Evolutionary conservation across 2,888 invertebrate genomes (phyloP), one percentile per base, ranked within the genome.

Genomic region (Napeogenes inachia): DNA sequence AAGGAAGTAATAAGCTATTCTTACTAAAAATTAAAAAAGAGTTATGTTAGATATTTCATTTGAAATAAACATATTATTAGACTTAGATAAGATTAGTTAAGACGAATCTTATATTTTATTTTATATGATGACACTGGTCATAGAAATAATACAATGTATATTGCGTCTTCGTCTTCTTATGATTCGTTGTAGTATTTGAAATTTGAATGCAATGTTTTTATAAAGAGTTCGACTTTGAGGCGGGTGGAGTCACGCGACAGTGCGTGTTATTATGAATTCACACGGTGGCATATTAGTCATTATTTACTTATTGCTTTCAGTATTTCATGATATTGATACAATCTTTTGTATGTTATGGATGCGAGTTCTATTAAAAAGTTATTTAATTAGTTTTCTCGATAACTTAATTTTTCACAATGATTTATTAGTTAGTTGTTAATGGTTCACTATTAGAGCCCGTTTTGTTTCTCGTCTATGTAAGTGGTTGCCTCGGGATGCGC

Each of bases 391-490:
- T 21, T 21, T 42, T 42, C 3, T 42, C 12, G 12, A 8, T 42
- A 10, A 10, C 10, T 42, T 42, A 42, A 10, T 42, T 42, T 10
- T 10, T 21, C 10, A 42, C 10, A 42, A 10, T 10, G 8, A 42
- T 10, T 10, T 42, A 42, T 10, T 42, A 10, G 42, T 42, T 42
- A 42, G 12, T 42, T 10, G 42, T 42, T 42, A 42, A 50, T 45
- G 58, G 56, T 30, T 53, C 46, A 56, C 4, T 38, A 54, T 47
- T 30, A 50, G 56, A 56, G 56, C 56, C 42, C 5, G 21, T 46
- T 45, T 57, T 61, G 56, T 66, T 63, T 59, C 55, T 60, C 60
- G 60, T 56, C 54, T 61, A 63, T 66, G 63, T 59, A 50, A 63
- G 61, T 55, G 33, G 13, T 8, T 54, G 10, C 45, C 47, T 46